Evolutionary conservation across 2,888 invertebrate species (phyloP), one percentile per base, ranked within the genome.

Genomic region (Junonia oenone): DNA sequence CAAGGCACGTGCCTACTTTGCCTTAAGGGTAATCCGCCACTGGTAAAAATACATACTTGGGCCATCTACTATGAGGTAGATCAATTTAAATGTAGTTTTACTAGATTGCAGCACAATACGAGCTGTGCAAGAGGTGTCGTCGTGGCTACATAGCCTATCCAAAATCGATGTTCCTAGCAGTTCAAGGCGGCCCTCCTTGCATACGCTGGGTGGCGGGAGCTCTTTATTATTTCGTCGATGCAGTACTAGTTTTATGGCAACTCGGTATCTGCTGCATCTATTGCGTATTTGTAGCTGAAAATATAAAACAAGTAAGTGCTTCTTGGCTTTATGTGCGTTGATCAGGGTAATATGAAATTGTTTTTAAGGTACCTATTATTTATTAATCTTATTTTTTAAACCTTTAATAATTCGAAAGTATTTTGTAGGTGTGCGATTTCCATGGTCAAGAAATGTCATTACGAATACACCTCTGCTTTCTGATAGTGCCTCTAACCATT

Each of bases 211-310:
- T 92, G 60, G 92, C 93, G 0, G 60, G 58, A 14, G 58, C 66
- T n/a, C 78, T 89, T 38, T 86, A 86, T 76, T 80, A 78, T 71
- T 83, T 93, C 55, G 92, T 93, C 9, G 93, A 93, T 67, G 74
- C 77, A 40, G 92, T 93, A 64, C 86, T 94, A 51, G 83, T 96
- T 63, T 71, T 94, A 31, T 97, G 97, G 76, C 97, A 98, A 83
- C 85, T 97, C 60, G 97, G 97, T 54, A 95, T 97, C 67, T 97
- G 97, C 78, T 95, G 95, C 74, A 95, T 97, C 15, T 97, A 97
- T 84, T 92, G 95, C 59, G 93, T 96, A 15, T 96, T 96, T 76
- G 93, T 96, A 46, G 93, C 94, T 0, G 91, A 92, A 56, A 95
- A 93, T 75, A 69, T 95, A 19, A 91, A 93, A 73, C 90, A 91